A percentile compares a stretch with the other conserved stretches of the same genome.
Conservation (phyloP, 2,888 invertebrate genomes). For the Steromphala cineraria region DNA sequence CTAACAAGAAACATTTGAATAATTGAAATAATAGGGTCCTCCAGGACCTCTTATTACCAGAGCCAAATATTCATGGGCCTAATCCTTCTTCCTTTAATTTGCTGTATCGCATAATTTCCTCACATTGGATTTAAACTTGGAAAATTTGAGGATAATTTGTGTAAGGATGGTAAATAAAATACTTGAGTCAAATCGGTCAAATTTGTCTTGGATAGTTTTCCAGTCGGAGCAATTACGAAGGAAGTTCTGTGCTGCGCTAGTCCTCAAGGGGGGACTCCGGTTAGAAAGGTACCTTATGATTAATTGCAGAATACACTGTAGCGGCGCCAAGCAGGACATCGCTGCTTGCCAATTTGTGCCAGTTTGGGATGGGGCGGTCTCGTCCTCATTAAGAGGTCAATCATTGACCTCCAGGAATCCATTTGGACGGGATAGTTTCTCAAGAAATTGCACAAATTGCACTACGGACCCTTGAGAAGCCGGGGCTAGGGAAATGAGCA, state of each 20-base stretch:
- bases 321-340: slow-evolving; percentile 27
- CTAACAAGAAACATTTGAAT: slow-evolving; percentile 12
- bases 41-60: not conserved
- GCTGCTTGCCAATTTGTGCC: slow-evolving; percentile 26
- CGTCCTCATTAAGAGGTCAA: slow-evolving; percentile 25
- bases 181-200: not conserved
- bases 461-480: not conserved
- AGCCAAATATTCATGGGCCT: not conserved
- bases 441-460: slow-evolving; percentile 25
- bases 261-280: not conserved
- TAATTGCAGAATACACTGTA: slow-evolving; percentile 27
- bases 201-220: not conserved
- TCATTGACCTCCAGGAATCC: slow-evolving; percentile 19
- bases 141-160: slow-evolving; percentile 1
- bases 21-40: slow-evolving; percentile 16
- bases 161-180: slow-evolving; percentile 7
- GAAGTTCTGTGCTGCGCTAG: not conserved
- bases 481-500: not conserved
- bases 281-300: slow-evolving; percentile 24
- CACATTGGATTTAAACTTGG: slow-evolving; percentile 7
- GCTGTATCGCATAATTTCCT: not conserved
- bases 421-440: slow-evolving; percentile 21
- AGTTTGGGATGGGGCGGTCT: slow-evolving; percentile 21
- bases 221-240: slow-evolving; percentile 12
- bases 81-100: not conserved